phyloP scores from a whole-genome alignment of 2,888 invertebrate genomes.

The Drosophila nr. fundita region DNA sequence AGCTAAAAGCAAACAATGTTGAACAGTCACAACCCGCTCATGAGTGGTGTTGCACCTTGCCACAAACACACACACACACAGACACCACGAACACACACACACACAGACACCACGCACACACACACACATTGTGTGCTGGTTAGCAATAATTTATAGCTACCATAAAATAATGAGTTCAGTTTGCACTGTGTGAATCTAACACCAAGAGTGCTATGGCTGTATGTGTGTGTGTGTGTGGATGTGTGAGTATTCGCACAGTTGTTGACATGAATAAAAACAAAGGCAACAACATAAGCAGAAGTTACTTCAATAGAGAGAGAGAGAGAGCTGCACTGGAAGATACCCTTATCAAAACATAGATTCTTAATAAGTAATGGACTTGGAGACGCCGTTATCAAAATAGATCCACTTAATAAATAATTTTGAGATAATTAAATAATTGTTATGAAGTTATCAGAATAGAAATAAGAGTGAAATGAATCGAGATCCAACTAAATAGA shows the following conservation, averaged over 20 bases:
- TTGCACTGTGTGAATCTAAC: slow-evolving; percentile 24
- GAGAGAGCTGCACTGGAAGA: not conserved
- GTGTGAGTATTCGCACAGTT: slow-evolving; percentile 33
- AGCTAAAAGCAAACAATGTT: slow-evolving; percentile 36
- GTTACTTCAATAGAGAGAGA: no score
- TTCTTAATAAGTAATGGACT: not conserved
- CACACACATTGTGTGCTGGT: slow-evolving; percentile 29
- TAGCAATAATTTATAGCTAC: slow-evolving; percentile 41
- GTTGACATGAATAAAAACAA: slow-evolving; percentile 36
- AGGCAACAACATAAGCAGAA: slow-evolving; percentile 5
- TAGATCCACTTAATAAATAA: not conserved
- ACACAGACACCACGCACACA: not conserved
- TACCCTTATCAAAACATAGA: slow-evolving; percentile 14
- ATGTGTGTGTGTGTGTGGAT: not conserved
- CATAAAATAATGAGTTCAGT: slow-evolving; percentile 13
- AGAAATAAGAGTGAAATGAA: not conserved
- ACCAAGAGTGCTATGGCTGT: slow-evolving; percentile 4
- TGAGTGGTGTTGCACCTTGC: slow-evolving; percentile 25
- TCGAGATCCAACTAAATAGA: not conserved
- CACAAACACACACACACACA: not conserved
- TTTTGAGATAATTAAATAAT: not conserved
- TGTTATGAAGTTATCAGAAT: not conserved
- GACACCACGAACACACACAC: not conserved
- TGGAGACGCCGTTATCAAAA: not conserved
- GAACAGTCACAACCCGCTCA: slow-evolving; percentile 14